Evolutionary conservation across 2,113 vertebrate species (phyloP).

Genomic region (Cynopterus brachyotis): DNA sequence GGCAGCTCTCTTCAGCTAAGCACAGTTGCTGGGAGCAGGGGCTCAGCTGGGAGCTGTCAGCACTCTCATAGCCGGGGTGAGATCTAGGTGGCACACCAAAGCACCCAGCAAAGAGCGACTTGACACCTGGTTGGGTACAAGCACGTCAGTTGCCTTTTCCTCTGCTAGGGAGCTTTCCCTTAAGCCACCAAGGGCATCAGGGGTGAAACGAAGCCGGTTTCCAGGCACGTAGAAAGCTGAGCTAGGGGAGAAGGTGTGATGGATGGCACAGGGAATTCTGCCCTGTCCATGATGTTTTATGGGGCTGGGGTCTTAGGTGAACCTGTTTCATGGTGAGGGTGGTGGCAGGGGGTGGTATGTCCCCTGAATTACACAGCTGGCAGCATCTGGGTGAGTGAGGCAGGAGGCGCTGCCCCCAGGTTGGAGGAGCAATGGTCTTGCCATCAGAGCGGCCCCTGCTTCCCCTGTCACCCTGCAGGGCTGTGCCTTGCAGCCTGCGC

Average conservation of each 20-base stretch:
- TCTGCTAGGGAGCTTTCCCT: background rate
- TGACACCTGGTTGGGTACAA: background rate
- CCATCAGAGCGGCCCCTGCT: background rate
- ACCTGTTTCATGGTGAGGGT: rapidly evolving
- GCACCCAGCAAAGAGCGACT: background rate
- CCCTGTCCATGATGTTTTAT: rapidly evolving
- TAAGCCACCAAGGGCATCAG: background rate
- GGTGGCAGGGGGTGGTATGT: background rate
- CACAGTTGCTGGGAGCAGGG: background rate
- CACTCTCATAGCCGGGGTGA: rapidly evolving
- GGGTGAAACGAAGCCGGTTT: background rate
- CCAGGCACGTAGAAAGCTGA: background rate
- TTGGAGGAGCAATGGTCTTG: background rate
- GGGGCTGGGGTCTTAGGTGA: background rate
- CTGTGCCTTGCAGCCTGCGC: background rate
- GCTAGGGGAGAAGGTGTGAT: background rate
- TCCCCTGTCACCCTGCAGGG: constrained; percentile 43
- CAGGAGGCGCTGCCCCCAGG: background rate
- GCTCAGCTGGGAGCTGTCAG: background rate
- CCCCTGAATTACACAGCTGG: background rate
- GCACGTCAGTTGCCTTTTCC: background rate
- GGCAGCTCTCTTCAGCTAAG: background rate
- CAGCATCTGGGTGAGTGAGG: background rate
- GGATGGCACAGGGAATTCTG: background rate
- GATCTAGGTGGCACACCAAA: rapidly evolving